Evolutionary conservation across 2,113 vertebrate species (phyloP).

Genomic region (Salvator merianae): DNA sequence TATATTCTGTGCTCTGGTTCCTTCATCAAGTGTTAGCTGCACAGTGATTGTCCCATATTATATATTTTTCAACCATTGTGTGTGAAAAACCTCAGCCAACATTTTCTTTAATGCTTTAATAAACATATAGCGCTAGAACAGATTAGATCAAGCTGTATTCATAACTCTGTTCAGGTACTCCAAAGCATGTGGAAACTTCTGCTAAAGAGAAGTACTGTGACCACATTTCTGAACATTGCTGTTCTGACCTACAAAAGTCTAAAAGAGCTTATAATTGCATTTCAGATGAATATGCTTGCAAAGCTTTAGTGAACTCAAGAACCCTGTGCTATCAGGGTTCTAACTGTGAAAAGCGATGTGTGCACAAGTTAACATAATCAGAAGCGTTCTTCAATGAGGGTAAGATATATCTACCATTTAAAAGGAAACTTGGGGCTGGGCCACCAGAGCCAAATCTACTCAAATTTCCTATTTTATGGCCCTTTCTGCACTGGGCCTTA

Average conservation of each 20-base stretch:
- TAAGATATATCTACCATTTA: too few species aligned
- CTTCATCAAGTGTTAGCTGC: background rate
- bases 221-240: background rate
- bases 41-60: background rate
- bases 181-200: background rate
- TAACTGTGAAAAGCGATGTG: background rate
- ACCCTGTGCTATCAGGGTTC: background rate
- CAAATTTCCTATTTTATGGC: too few species aligned
- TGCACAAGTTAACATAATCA: too few species aligned
- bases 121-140: background rate
- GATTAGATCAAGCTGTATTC: background rate
- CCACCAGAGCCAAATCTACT: too few species aligned
- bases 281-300: background rate
- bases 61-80: background rate
- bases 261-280: background rate
- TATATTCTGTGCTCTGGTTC: background rate
- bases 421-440: too few species aligned
- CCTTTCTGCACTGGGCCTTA: too few species aligned
- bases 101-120: background rate
- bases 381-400: too few species aligned
- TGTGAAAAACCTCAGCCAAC: background rate
- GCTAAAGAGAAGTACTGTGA: background rate
- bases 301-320: background rate
- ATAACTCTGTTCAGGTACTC: background rate
- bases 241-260: background rate